Evolutionary conservation across 2,888 invertebrate genomes (phyloP).

Genomic region (Tachina lurida): DNA sequence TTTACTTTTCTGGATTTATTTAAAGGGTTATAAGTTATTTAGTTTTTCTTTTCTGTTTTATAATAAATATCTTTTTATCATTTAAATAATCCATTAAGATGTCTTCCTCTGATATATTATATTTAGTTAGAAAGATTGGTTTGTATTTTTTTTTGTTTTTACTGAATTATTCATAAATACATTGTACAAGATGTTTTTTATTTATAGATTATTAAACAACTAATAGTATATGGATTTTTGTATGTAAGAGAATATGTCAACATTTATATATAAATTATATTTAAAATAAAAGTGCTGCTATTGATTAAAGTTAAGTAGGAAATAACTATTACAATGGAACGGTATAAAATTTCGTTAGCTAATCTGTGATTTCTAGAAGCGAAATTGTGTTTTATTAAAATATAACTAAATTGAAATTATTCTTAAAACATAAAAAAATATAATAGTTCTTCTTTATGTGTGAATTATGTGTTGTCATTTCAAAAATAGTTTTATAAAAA

Average conservation of each 20-base stretch:
- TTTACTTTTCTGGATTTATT: constrained; percentile 48
- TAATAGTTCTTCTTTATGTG: too few species aligned
- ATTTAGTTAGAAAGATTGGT: constrained; percentile 49
- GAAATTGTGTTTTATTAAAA: constrained; percentile 4
- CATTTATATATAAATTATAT: constrained; percentile 12
- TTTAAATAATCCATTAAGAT: constrained; percentile 47
- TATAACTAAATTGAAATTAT: constrained; percentile 24
- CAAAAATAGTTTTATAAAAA: not conserved
- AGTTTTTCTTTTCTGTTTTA: constrained; percentile 4
- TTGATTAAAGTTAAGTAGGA: constrained; percentile 33
- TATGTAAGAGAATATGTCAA: constrained; percentile 1
- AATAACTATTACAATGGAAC: constrained; percentile 56
- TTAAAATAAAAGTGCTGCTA: constrained; percentile 11
- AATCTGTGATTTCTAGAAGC: constrained; percentile 20
- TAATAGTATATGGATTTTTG: constrained; percentile 15
- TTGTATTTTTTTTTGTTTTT: constrained; percentile 36
- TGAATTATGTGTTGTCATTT: not conserved
- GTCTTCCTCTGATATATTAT: constrained; percentile 60
- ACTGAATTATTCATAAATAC: constrained; percentile 47
- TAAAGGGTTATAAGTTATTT: constrained; percentile 37
- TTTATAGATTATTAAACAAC: constrained; percentile 26
- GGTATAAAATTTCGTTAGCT: constrained; percentile 51
- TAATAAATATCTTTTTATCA: constrained; percentile 34
- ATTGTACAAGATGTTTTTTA: constrained; percentile 57
- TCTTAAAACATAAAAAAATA: not conserved